Base-by-base conservation (phyloP, 2,113 vertebrate genomes). In the Syrrhaptes paradoxus region DNA sequence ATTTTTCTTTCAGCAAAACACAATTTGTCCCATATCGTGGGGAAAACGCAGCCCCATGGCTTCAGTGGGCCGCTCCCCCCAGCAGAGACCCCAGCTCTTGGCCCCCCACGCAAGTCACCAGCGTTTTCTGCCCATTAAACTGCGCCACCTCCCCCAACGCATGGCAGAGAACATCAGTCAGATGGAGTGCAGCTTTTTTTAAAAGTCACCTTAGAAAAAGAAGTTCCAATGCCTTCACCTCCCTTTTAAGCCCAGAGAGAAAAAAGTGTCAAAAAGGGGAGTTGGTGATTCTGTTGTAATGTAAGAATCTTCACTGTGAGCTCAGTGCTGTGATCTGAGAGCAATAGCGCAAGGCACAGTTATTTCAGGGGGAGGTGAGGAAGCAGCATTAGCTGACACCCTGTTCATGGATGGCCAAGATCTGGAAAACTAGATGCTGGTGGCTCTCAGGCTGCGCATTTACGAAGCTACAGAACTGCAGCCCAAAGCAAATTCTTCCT, bases 21-120 rank as follows among this genome's bases (percentile, higher is more conserved):
- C 43, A 2, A 6, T 8, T 15, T 46, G 73, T 43, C 34, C n/a
- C 0, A 0, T 5, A 11, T 24, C 0, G 0, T 2, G 1, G 34
- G 48, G 61, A 7, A 55, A n/a, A 20, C 0, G 1, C 9, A 38
- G 59, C 34, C 66, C 49, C 2, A 0, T 1, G 4, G 32, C 4
- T 22, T 43, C 1, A 9, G 21, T 4, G 49, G 25, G 72, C 80
- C 70, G 54, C 76, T 63, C 58, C 76, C 34, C 75, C 16, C 5
- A 22, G 58, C 51, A 63, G n/a, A 3, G 4, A 38, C 28, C 55
- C 52, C 0, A 0, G 43, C 46, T 20, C 13, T 17, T 19, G 32
- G 2, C 17, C 21, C 15, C 77, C 11, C 10, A 7, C 7, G 7
- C 7, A 51, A 32, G 4, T 32, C 48, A 18, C 24, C 43, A 4